These are phyloP conservation scores for Spilogale gracilis DNA, from an alignment of 2,113 vertebrate species.

Conservation along the genomic window DNA sequence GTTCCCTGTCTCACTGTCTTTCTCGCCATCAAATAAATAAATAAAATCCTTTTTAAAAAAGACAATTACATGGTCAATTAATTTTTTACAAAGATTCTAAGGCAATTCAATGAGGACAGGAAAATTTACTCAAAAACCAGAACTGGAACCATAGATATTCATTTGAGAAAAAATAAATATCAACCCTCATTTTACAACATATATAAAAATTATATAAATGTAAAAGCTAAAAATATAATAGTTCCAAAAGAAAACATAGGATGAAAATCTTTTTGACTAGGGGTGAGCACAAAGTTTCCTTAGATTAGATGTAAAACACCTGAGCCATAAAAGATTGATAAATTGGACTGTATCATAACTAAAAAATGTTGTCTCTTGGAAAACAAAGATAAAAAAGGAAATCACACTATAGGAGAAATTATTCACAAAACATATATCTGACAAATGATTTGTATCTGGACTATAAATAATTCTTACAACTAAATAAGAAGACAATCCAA, in stretches of 20 bases:
- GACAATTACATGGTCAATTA: not conserved
- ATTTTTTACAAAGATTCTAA: not conserved
- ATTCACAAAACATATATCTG: not conserved
- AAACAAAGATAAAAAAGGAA: not conserved
- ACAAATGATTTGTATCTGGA: not conserved
- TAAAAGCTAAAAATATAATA: not conserved
- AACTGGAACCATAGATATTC: not conserved
- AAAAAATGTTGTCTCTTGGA: not conserved
- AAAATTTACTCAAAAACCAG: not conserved
- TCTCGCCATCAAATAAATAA: no score
- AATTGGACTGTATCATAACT: not conserved
- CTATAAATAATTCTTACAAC: not conserved
- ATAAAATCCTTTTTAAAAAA: no score
- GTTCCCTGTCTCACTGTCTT: no score
- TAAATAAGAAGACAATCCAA: not conserved
- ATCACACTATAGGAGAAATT: not conserved
- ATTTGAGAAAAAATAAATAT: not conserved
- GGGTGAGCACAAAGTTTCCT: not conserved
- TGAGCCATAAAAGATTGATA: not conserved
- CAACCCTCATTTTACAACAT: not conserved
- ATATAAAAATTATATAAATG: not conserved
- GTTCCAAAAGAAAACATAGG: not conserved
- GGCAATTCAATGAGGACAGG: not conserved
- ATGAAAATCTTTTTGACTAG: not conserved
- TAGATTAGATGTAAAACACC: not conserved